phyloP scores from a whole-genome alignment of 2,797 vertebrate genomes.

The Helostoma temminkii region DNA sequence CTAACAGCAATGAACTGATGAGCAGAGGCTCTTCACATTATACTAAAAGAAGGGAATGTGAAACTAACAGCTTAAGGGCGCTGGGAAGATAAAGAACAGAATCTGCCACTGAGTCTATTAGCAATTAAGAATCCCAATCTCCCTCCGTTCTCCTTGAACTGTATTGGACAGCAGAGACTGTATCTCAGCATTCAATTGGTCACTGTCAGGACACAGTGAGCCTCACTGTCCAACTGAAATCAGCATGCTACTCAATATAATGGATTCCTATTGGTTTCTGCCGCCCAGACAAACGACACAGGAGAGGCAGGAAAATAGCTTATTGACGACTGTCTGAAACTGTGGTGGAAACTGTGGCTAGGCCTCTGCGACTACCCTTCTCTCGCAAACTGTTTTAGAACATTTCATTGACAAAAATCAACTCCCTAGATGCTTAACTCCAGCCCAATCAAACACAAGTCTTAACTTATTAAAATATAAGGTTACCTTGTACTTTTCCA shows the following conservation, averaged over 20 bases:
- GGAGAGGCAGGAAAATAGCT: slow-evolving; percentile 63
- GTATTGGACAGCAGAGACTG: slow-evolving; percentile 64
- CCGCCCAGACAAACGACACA: slow-evolving; percentile 55
- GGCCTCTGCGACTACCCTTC: background rate
- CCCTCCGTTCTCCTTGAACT: slow-evolving; percentile 64
- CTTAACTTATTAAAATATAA: background rate
- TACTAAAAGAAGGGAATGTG: background rate
- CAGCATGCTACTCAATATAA: slow-evolving; percentile 63
- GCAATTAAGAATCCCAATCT: slow-evolving; percentile 49
- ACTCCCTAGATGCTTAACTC: background rate
- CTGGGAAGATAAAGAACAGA: slow-evolving; percentile 17
- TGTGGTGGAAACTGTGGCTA: slow-evolving; percentile 1
- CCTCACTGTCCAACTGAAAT: slow-evolving; percentile 57
- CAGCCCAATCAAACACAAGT: background rate
- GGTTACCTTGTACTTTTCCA: background rate
- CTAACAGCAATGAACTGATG: no score
- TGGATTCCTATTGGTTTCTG: slow-evolving; percentile 72
- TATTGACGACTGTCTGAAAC: slow-evolving; percentile 64
- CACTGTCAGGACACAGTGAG: slow-evolving; percentile 63
- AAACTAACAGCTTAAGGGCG: background rate
- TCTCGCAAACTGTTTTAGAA: slow-evolving; percentile 5
- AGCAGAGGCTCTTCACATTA: background rate
- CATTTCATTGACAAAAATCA: slow-evolving; percentile 5
- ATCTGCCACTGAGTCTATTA: slow-evolving; percentile 43
- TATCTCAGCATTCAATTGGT: slow-evolving; percentile 67